These are phyloP conservation scores for Macaca fascicularis DNA, from an alignment of 2,113 vertebrate genomes.

Conservation along the genomic window T2T-MFA8v1.1 NC_088394.1:46917001-46917500, in stretches of 20 bases:
- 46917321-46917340: not conserved
- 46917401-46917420: not conserved
- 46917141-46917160: not conserved
- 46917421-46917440: not conserved
- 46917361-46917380: not conserved
- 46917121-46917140: not conserved
- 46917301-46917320: not conserved
- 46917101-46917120: not conserved
- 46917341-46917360: not conserved
- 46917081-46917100: not conserved
- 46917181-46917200: not conserved
- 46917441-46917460: not conserved
- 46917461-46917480: not conserved
- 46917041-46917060: not conserved
- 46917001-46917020: not conserved
- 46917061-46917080: not conserved
- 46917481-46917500: not conserved
- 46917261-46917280: not conserved
- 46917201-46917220: not conserved
- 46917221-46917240: not conserved
- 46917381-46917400: not conserved
- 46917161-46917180: not conserved
- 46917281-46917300: not conserved
- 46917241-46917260: no score
- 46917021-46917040: not conserved